Evolutionary conservation across 2,888 invertebrate genomes (phyloP), one percentile per base, ranked within the genome.

Genomic region (Euzophera pinguis): DNA sequence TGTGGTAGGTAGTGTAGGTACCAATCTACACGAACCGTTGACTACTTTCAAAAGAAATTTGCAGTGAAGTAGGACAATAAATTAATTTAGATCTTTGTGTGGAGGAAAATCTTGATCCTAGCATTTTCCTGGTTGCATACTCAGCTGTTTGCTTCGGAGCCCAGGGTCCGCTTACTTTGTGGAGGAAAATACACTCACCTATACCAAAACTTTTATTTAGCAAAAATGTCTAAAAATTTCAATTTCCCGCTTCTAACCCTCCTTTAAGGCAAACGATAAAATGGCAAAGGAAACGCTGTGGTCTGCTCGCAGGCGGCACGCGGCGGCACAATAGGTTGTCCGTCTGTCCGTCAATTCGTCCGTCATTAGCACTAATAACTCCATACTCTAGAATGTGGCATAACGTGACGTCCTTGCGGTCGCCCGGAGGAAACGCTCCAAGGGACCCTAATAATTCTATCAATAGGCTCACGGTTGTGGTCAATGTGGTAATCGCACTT

Each of bases 281-380:
- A 58, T 64, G 64, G 69, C 61, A 69, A 73, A 77, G 78, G 77
- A 78, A 81, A 74, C 70, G 67, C 67, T 80, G 79, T 67, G 78
- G 81, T 84, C 70, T 68, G 66, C 63, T 64, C 22, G 51, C 49
- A 50, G 60, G 63, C 55, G 57, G 53, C 53, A 22, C 34, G 47
- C 52, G 50, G 59, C 70, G 62, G 67, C 67, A 77, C 75, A 78
- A 78, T 73, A 61, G 73, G 61, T 62, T 54, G 68, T 66, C 67
- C 66, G 70, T 71, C 63, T 72, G 76, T 74, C 73, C 67, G 71
- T 78, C 80, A 32, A 45, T 45, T 45, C 75, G 68, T 71, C 45
- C 67, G 70, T 78, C 80, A 85, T 87, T 86, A 87, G 72, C 72
- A 71, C 75, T 87, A 87, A 87, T 86, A 85, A 84, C 84, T 83